Percentiles rank a stretch among this genome's conserved stretches.
Evolutionary conservation across 2,113 vertebrate genomes (phyloP).

Genomic region (Passerina amoena): DNA sequence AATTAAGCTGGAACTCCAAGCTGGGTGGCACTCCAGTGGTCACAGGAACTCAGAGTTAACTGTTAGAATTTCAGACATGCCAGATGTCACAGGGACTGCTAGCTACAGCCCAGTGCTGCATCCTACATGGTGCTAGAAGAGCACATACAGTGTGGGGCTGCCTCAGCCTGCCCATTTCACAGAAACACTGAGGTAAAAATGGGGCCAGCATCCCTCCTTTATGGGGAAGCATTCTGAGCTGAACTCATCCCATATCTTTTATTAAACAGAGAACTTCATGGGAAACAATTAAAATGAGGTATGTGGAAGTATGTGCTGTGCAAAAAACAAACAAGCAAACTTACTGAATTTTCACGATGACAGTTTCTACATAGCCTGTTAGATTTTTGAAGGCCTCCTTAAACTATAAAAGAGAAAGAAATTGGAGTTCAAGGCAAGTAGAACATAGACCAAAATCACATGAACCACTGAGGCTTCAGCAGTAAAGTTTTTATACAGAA

Average conservation of each 20-base stretch:
- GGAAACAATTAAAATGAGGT: not conserved
- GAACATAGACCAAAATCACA: not conserved
- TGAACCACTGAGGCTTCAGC: not conserved
- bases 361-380: rapidly evolving
- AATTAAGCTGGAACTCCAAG: not conserved
- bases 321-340: not conserved
- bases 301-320: not conserved
- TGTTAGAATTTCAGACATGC: not conserved
- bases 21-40: not conserved
- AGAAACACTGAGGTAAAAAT: not conserved
- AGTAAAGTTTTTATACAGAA: not conserved
- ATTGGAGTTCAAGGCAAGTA: not conserved
- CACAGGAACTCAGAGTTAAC: not conserved
- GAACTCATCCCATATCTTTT: not conserved
- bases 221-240: not conserved
- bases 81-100: not conserved
- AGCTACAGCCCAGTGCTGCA: not conserved
- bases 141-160: not conserved
- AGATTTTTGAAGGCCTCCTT: rapidly evolving
- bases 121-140: not conserved
- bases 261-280: not conserved
- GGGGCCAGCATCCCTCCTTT: not conserved
- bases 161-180: not conserved
- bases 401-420: slow-evolving; percentile 65
- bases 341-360: slow-evolving; percentile 60